Percentiles rank a stretch among this genome's conserved stretches.
These are phyloP conservation scores for Neolamprologus devosi DNA, from an alignment of 2,113 vertebrate genomes.

Conservation along the genomic window DNA sequence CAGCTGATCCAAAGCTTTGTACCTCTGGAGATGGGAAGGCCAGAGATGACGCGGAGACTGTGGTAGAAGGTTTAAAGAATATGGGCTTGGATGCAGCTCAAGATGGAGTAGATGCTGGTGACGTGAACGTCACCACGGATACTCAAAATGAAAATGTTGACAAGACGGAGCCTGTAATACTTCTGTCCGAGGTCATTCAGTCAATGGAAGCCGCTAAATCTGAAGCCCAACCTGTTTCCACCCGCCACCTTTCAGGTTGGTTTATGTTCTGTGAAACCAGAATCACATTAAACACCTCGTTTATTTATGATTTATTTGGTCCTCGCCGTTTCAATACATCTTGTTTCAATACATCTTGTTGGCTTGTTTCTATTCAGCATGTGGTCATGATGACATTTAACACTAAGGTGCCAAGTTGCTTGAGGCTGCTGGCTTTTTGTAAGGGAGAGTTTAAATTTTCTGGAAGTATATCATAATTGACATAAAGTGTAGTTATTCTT, in stretches of 20 bases:
- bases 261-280: slow-evolving; percentile 13
- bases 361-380: background rate
- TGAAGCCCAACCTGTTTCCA: slow-evolving; percentile 27
- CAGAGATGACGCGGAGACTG: background rate
- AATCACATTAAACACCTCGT: background rate
- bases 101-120: background rate
- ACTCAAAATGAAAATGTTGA: slow-evolving; percentile 17
- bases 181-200: slow-evolving; percentile 45
- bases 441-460: background rate
- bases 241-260: slow-evolving; percentile 59
- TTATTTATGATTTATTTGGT: background rate
- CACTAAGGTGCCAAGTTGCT: background rate
- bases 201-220: slow-evolving; percentile 31
- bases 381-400: background rate
- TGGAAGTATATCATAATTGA: background rate
- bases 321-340: background rate
- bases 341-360: background rate
- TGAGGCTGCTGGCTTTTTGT: background rate
- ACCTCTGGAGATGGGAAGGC: background rate
- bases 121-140: background rate
- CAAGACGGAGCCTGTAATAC: slow-evolving; percentile 18
- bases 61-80: background rate
- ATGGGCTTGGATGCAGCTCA: background rate
- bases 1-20: background rate
- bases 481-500: background rate